Evolutionary conservation across 35 echinoderm and acorn worm species (phyloP).

Genomic region (Strongylocentrotus purpuratus): DNA sequence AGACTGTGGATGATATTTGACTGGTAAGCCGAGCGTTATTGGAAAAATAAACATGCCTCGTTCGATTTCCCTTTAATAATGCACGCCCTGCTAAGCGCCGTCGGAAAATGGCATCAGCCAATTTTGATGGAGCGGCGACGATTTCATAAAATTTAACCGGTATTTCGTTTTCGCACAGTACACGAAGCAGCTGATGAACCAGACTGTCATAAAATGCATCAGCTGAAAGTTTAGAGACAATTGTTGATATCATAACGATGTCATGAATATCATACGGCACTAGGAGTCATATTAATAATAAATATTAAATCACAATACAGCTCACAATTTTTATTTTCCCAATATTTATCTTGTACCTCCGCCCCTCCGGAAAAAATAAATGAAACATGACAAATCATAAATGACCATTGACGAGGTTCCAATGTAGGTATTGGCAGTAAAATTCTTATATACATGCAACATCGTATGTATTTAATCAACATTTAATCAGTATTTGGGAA

Average conservation of each 20-base stretch:
- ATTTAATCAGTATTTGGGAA: too few species aligned
- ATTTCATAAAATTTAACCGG: not conserved
- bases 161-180: not conserved
- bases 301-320: not conserved
- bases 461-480: too few species aligned
- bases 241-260: not conserved
- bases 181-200: not conserved
- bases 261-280: not conserved
- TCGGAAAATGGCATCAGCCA: constrained; percentile 1
- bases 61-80: not conserved
- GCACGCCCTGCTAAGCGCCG: not conserved
- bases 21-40: not conserved
- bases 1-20: not conserved
- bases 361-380: too few species aligned
- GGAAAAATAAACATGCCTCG: not conserved
- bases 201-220: not conserved
- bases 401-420: too few species aligned
- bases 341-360: too few species aligned
- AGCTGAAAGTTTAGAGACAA: not conserved
- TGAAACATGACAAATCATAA: too few species aligned
- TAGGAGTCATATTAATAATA: not conserved
- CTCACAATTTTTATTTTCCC: too few species aligned
- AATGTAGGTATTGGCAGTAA: too few species aligned
- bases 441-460: too few species aligned
- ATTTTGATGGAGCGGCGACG: not conserved